Evolutionary conservation across 2,113 vertebrate species (phyloP), one percentile per base, ranked within the genome.

Genomic region (Notechis scutatus): DNA sequence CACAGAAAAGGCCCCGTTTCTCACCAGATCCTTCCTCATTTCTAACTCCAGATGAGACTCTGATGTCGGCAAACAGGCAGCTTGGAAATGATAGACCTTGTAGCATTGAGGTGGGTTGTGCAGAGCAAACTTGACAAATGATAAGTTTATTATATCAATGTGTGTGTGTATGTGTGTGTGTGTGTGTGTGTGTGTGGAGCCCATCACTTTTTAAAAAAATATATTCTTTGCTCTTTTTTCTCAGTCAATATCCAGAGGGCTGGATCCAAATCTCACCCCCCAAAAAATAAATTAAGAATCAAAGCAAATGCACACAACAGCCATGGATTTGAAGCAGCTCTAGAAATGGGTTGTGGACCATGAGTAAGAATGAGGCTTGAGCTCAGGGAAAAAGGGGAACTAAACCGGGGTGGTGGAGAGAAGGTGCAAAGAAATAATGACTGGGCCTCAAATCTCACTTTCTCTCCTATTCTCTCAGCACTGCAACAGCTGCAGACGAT

Each of bases 351-450:
- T 50, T 24, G 26, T 50, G 56, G 55, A 56, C 1, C 1, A 20
- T 88, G 85, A 92, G 18, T 88, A 88, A 92, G 64, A 69, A 34
- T 0, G 47, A 88, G 34, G 69, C 45, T 88, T 69, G 85, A 47
- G 69, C 52, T 39, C 45, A 69, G 21, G 52, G 23, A 20, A 88
- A 92, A 92, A 92, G 10, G n/a, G 86, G 91, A 92, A 92, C 45
- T 29, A 5, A 12, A 55, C 1, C 1, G 5, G 52, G 52, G 5
- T 29, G 0, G 12, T 1, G 3, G 39, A 21, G 50, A 26, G 15
- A 39, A 18, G 23, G 11, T 34, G 10, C 87, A 20, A 47, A 87
- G 55, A 57, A 61, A 61, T 61, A 11, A 92, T 64, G 85, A 92
- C 91, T 64, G 85, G 34, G 57, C 15, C 26, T 26, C 20, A 56